These are phyloP conservation scores for Lamprotornis superbus DNA, from an alignment of 2,113 vertebrate genomes.

Conservation along the genomic window DNA sequence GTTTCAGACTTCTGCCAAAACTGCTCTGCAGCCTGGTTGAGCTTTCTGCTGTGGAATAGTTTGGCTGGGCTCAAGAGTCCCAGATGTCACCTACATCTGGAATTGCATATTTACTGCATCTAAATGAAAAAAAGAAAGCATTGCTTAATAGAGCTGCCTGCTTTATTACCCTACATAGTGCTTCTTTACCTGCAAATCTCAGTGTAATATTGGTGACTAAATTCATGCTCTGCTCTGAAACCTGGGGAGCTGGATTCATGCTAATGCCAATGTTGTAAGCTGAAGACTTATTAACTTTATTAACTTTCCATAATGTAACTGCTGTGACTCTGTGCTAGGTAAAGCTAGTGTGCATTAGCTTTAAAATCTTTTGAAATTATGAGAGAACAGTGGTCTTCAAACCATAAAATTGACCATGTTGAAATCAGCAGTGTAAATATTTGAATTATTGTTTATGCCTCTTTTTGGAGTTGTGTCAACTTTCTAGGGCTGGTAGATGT, in stretches of 20 bases:
- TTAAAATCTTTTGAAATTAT: not conserved
- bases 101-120: not conserved
- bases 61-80: not conserved
- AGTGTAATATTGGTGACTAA: not conserved
- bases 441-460: not conserved
- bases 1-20: slow-evolving; percentile 19
- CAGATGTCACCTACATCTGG: not conserved
- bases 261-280: not conserved
- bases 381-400: not conserved
- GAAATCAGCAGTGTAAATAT: not conserved
- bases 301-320: not conserved
- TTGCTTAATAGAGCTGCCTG: not conserved
- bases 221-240: not conserved
- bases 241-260: not conserved
- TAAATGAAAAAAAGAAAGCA: not conserved
- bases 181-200: not conserved
- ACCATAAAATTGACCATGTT: not conserved
- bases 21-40: not conserved
- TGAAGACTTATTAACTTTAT: not conserved
- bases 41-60: not conserved
- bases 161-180: not conserved
- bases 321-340: not conserved
- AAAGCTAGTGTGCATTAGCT: not conserved
- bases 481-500: not conserved
- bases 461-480: not conserved